Evolutionary conservation across 1,140 invertebrate species (phyloP).

Genomic region (Sycophaga agraensis): DNA sequence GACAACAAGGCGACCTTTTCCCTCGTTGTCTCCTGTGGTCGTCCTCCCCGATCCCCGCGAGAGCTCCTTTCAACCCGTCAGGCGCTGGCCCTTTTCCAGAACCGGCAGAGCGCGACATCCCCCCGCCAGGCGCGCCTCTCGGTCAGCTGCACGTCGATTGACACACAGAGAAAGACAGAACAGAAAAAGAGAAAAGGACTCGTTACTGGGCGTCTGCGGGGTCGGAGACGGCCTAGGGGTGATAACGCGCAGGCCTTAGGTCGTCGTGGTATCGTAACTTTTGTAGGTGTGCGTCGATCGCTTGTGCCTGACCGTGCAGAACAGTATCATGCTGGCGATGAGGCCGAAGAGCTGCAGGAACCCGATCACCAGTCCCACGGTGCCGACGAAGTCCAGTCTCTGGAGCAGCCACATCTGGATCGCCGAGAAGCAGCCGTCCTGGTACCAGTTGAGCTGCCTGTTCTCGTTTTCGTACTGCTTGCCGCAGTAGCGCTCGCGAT

Average conservation of each 20-base stretch:
- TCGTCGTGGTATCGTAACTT: constrained; percentile 65
- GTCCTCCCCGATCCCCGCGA: too few relatives aligned
- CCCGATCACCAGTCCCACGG: constrained; percentile 71
- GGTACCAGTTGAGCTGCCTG: constrained; percentile 56
- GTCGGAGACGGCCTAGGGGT: too few relatives aligned
- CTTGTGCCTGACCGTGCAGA: constrained; percentile 74
- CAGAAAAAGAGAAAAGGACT: not conserved
- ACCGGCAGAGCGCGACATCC: constrained; percentile 40
- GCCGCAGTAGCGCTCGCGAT: constrained; percentile 56
- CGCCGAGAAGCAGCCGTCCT: constrained; percentile 68
- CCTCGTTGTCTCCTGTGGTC: too few relatives aligned
- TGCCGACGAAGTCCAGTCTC: constrained; percentile 69
- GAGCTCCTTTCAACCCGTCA: too few relatives aligned
- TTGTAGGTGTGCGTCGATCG: constrained; percentile 69
- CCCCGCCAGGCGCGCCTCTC: constrained; percentile 13
- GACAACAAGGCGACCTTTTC: too few relatives aligned
- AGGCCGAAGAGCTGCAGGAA: constrained; percentile 72
- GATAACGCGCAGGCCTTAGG: constrained; percentile 48
- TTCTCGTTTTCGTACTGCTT: constrained; percentile 47
- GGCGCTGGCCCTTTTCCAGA: constrained; percentile 50
- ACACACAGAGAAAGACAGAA: constrained; percentile 3
- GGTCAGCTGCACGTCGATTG: constrained; percentile 23
- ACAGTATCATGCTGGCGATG: constrained; percentile 74
- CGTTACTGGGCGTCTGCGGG: too few relatives aligned
- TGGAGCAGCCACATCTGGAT: constrained; percentile 71